These are phyloP conservation scores for Phainopepla nitens DNA, from an alignment of 2,113 vertebrate genomes.

Conservation along the genomic window DNA sequence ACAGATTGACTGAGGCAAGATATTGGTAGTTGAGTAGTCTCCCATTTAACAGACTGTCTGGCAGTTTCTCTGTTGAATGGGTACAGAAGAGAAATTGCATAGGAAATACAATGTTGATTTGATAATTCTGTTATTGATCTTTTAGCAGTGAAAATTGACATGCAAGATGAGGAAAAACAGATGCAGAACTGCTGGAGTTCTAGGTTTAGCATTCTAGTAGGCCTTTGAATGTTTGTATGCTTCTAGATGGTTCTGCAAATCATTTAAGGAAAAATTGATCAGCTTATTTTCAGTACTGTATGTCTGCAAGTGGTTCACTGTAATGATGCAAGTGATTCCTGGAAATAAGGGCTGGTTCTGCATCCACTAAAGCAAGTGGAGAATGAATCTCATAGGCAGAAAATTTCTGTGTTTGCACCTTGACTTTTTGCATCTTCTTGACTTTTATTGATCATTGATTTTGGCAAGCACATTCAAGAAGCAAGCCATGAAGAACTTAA, in stretches of 20 bases:
- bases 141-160: background rate
- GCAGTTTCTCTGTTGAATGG: background rate
- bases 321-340: background rate
- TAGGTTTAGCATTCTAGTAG: background rate
- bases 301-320: background rate
- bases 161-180: background rate
- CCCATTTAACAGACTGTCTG: background rate
- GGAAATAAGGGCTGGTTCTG: background rate
- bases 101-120: background rate
- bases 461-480: background rate
- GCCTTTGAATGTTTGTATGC: background rate
- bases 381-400: background rate
- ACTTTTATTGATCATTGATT: background rate
- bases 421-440: background rate
- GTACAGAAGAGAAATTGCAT: background rate
- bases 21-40: background rate
- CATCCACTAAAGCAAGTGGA: background rate
- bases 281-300: background rate
- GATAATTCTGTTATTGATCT: background rate
- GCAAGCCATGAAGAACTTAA: background rate
- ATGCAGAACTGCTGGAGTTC: background rate
- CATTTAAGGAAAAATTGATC: background rate
- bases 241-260: background rate
- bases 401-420: background rate
- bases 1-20: background rate